Base-by-base conservation (phyloP, 2,888 invertebrate genomes). In the Halictus quadricinctus region DNA sequence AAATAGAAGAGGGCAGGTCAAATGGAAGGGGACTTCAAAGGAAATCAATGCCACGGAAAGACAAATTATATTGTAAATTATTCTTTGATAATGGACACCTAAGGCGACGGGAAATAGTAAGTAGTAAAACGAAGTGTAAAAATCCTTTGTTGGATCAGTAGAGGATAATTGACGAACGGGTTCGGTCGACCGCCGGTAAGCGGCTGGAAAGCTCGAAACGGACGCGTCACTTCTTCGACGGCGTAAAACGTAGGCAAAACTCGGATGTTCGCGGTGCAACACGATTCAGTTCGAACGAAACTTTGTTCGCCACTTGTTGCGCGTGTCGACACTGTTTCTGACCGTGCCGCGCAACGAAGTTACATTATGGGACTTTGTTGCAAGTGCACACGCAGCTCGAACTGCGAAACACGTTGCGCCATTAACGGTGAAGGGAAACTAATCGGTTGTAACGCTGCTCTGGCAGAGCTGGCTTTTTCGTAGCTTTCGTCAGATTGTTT, bases 231-330 rank as follows among this genome's bases (percentile, higher is more conserved):
- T 73, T 73, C 73, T 50, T 73, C 21, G 36, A 73, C 36, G 50
- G 8, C 36, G 50, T 8, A 15, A 29, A 48, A 50, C 36, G 72
- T 43, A 58, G 50, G 77, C 12, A 25, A 72, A 50, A 72, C 48
- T 69, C 58, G 72, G 76, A 72, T 25, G 75, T 54, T 41, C 72
- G n/a, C 54, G 72, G 54, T 43, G 58, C 50, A 36, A 54, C 50
- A 43, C 41, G 54, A 50, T 70, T 54, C 43, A 46, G 48, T 50
- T 69, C 79, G 76, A 83, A 84, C 50, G 84, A 83, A 84, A 84
- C 83, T 84, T 84, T 84, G 79, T 84, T 84, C 84, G 79, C 83
- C 84, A 84, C 84, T 84, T 84, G 84, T 84, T 84, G 84, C 84
- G 76, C 83, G 58, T 36, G 72, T 84, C 79, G 25, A 29, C 83